Percentiles rank a stretch among this genome's conserved stretches.
Conservation (phyloP, 2,888 invertebrate genomes). For the Ptychoptera contaminata region DNA sequence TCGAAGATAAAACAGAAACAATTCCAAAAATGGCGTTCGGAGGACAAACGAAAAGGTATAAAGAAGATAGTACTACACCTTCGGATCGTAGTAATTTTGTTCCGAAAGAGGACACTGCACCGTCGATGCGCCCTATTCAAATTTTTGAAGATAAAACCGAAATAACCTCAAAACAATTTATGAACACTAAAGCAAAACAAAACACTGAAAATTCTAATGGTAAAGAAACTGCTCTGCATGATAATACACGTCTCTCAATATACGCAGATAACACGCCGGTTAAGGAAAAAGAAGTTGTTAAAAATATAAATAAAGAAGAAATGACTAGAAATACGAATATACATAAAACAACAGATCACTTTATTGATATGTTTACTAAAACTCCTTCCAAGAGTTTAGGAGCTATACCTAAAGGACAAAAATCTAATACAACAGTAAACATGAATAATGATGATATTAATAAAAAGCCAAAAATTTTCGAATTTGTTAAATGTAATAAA, state of each 20-base stretch:
- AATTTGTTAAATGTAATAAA: too few relatives aligned
- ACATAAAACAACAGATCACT: too few relatives aligned
- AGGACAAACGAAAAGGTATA: not conserved
- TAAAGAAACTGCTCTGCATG: not conserved
- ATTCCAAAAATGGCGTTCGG: conserved; percentile 10
- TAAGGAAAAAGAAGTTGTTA: conserved; percentile 11
- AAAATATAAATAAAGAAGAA: too few relatives aligned
- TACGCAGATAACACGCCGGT: conserved; percentile 21
- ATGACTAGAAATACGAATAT: too few relatives aligned
- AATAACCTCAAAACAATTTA: conserved; percentile 17
- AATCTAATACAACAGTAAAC: too few relatives aligned
- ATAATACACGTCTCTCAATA: conserved; percentile 3
- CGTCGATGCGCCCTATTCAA: conserved; percentile 9
- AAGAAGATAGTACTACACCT: conserved; percentile 13
- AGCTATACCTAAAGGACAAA: too few relatives aligned
- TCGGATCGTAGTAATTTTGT: conserved; percentile 10
- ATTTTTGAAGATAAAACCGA: conserved; percentile 23
- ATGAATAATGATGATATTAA: too few relatives aligned
- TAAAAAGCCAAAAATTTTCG: too few relatives aligned
- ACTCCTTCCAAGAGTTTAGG: too few relatives aligned
- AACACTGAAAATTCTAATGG: too few relatives aligned
- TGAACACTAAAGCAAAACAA: not conserved
- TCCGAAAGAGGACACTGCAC: not conserved
- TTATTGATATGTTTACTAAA: too few relatives aligned
- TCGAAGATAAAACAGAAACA: conserved; percentile 17